Conservation (phyloP, 2,888 invertebrate species). For the Sinodicranocentrus sp. region DNA sequence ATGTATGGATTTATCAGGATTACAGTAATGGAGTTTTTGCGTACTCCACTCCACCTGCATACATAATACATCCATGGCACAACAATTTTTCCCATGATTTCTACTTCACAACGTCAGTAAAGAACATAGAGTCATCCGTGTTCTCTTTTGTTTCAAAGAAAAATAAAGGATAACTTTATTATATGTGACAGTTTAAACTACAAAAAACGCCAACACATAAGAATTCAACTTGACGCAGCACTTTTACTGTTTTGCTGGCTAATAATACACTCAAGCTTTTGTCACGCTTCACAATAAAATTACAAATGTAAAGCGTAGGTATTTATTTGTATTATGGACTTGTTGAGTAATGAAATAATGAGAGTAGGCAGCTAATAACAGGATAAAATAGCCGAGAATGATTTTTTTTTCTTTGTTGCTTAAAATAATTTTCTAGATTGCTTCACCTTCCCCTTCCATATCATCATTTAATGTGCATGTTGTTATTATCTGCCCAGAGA, state of each 20-base stretch:
- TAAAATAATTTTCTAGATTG: constrained; percentile 42
- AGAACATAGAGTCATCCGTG: too few relatives aligned
- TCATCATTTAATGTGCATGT: constrained; percentile 18
- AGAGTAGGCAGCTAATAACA: constrained; percentile 43
- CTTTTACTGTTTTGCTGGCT: background rate
- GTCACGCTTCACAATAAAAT: constrained; percentile 22
- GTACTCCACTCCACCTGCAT: background rate
- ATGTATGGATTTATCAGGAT: too few relatives aligned
- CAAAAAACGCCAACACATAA: background rate
- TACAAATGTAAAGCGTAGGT: constrained; percentile 10
- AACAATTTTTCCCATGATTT: constrained; percentile 10
- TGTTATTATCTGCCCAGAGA: background rate
- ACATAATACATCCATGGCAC: constrained; percentile 9
- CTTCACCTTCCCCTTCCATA: constrained; percentile 56
- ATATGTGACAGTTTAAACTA: background rate
- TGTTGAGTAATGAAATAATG: constrained; percentile 32
- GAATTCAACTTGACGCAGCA: too few relatives aligned
- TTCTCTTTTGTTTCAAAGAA: too few relatives aligned
- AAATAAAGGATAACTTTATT: constrained; percentile 8
- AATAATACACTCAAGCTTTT: constrained; percentile 21
- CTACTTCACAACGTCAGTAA: background rate
- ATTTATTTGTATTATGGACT: constrained; percentile 21
- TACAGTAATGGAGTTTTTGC: too few relatives aligned
- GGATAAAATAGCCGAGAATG: constrained; percentile 49
- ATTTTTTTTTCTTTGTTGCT: constrained; percentile 22